Base-by-base conservation (phyloP, 2,888 invertebrate genomes). In the Aquatica leii region DNA sequence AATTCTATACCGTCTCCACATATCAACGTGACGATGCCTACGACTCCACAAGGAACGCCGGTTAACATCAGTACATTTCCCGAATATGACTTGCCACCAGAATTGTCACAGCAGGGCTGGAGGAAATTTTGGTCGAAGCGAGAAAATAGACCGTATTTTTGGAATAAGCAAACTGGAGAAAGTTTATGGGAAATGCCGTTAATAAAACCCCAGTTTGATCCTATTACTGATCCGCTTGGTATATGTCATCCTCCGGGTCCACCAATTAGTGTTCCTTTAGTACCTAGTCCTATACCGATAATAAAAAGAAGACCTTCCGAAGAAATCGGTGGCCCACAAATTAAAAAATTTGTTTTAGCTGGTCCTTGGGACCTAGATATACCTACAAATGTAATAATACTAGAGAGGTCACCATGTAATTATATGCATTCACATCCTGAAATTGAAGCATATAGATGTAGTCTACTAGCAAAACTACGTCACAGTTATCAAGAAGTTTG, bases 311-410 rank as follows among this genome's bases (percentile, higher is more conserved):
- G 93, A 65, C 89, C 92, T 11, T 93, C 94, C 6, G 94, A 94
- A 70, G 66, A 79, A 24, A 84, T 86, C 67, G 84, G 84, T 0
- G 90, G 91, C 54, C 93, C 94, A 9, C 88, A 90, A 51, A 86
- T 90, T 59, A 95, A 96, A 80, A 94, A 94, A 77, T 93, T 95
- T 82, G 88, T 94, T 59, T 83, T 95, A 53, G 90, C 93, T 31
- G 95, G 96, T 1, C 96, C 95, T 3, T 98, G 97, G 97, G 97
- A 98, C 81, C 86, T 98, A 77, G 96, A 97, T 80, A 89, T 97
- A 59, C 89, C 91, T 51, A 96, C 96, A 37, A 97, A 97, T 86
- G 93, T 93, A 63, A 91, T 96, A 53, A 92, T 95, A 73, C 90
- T 88, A 77, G 97, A 97, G 81, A 85, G 95, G 67, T 89, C 92